phyloP scores from a whole-genome alignment of 2,113 vertebrate species.

The Pao palembangensis region DNA sequence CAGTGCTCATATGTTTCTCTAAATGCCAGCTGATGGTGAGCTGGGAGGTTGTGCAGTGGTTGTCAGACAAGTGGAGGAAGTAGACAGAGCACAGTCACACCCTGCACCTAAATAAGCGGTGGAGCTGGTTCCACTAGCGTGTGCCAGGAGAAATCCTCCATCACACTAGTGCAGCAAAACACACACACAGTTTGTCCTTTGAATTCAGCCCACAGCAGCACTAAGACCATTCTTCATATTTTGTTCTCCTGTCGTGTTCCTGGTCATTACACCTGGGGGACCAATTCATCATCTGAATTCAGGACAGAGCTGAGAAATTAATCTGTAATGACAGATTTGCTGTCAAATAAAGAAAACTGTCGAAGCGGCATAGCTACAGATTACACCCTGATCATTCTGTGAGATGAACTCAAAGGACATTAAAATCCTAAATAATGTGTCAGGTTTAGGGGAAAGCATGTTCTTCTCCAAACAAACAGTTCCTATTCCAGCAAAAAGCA shows the following conservation, averaged over 20 bases:
- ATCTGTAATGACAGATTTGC: conserved; percentile 8
- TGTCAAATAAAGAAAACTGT: neutral
- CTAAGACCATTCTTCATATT: conserved; percentile 16
- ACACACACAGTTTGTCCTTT: conserved; percentile 15
- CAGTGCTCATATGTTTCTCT: conserved; percentile 54
- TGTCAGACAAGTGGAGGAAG: conserved; percentile 33
- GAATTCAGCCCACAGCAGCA: neutral
- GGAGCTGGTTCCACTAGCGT: conserved; percentile 36
- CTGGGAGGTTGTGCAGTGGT: conserved; percentile 24
- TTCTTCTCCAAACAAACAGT: no score
- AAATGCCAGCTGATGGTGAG: conserved; percentile 50
- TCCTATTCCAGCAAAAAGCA: no score
- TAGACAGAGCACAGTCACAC: conserved; percentile 20
- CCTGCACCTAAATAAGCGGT: conserved; percentile 30
- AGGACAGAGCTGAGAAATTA: conserved; percentile 2
- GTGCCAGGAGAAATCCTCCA: conserved; percentile 41
- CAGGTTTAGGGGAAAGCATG: no score
- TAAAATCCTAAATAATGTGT: no score
- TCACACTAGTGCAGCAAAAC: conserved; percentile 35
- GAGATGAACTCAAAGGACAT: no score
- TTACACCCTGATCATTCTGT: neutral
- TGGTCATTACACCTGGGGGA: neutral
- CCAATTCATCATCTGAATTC: conserved; percentile 13
- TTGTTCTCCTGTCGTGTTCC: conserved; percentile 2
- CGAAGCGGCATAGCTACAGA: neutral